Evolutionary conservation across 2,888 invertebrate species (phyloP).

Genomic region (Athalia circularis): DNA sequence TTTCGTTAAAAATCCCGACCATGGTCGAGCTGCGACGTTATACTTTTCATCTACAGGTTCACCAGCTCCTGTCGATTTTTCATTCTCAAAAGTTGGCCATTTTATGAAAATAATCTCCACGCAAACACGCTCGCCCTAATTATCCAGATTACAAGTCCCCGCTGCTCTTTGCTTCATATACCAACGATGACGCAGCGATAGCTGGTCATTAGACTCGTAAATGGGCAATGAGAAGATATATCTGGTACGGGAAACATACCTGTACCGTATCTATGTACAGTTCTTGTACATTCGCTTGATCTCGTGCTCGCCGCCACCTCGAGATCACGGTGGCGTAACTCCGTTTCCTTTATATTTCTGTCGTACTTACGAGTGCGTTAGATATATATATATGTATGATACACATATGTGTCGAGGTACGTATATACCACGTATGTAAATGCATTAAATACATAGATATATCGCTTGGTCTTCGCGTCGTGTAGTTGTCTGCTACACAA

Average conservation of each 20-base stretch:
- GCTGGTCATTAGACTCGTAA: conserved; percentile 37
- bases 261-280: not conserved
- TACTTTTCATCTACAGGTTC: not conserved
- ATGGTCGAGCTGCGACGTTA: not conserved
- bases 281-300: conserved; percentile 3
- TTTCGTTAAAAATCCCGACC: conserved; percentile 20
- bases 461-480: conserved; percentile 17
- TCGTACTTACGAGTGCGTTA: not conserved
- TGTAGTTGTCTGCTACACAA: not conserved
- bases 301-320: not conserved
- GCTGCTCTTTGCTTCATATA: not conserved
- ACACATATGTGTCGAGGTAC: conserved; percentile 6
- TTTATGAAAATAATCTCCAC: not conserved
- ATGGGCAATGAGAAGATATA: conserved; percentile 34
- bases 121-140: not conserved
- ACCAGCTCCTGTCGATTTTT: conserved; percentile 16
- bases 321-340: conserved; percentile 10
- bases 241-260: not conserved
- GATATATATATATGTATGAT: not conserved
- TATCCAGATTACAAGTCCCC: conserved; percentile 28
- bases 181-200: conserved; percentile 28
- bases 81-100: not conserved
- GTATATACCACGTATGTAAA: not conserved
- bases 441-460: not conserved
- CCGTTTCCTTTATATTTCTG: conserved; percentile 12